A percentile compares a stretch with the other conserved stretches of the same genome.
phyloP scores from a whole-genome alignment of 92 coral and sea anemone genomes.

The Pocillopora grandis region DNA sequence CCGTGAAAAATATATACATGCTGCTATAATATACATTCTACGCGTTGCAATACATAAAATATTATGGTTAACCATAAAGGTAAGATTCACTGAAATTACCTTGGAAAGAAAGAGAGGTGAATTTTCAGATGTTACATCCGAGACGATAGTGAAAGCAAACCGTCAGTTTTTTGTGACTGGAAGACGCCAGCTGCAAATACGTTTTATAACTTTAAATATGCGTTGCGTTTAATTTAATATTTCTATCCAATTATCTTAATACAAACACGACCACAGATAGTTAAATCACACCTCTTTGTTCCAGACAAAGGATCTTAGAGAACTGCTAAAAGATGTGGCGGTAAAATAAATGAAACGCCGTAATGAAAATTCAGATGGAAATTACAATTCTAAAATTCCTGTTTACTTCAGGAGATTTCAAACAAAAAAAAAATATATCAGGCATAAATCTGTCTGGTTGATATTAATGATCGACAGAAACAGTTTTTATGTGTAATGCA shows the following conservation, averaged over 20 bases:
- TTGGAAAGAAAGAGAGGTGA: not conserved
- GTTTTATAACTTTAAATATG: constrained; percentile 2
- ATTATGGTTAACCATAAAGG: too few species aligned
- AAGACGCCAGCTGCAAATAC: constrained; percentile 19
- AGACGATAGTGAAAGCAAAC: too few species aligned
- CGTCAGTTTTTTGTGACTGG: not conserved
- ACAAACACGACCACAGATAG: constrained; percentile 26
- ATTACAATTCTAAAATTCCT: not conserved
- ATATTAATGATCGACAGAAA: not conserved
- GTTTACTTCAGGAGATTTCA: constrained; percentile 5
- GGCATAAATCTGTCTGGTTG: not conserved
- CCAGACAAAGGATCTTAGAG: not conserved
- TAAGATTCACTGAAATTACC: not conserved
- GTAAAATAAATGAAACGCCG: not conserved
- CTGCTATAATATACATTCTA: not conserved
- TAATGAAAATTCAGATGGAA: not conserved
- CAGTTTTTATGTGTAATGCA: not conserved
- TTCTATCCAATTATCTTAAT: constrained; percentile 18
- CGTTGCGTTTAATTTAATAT: constrained; percentile 28
- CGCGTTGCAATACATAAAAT: not conserved
- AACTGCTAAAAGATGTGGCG: not conserved
- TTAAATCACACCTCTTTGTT: constrained; percentile 7
- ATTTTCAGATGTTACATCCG: too few species aligned
- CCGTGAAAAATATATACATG: not conserved
- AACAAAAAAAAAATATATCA: not conserved